Percentiles rank a stretch among this genome's conserved stretches.
Evolutionary conservation across 2,797 vertebrate species (phyloP).

Genomic region (Falco peregrinus): DNA sequence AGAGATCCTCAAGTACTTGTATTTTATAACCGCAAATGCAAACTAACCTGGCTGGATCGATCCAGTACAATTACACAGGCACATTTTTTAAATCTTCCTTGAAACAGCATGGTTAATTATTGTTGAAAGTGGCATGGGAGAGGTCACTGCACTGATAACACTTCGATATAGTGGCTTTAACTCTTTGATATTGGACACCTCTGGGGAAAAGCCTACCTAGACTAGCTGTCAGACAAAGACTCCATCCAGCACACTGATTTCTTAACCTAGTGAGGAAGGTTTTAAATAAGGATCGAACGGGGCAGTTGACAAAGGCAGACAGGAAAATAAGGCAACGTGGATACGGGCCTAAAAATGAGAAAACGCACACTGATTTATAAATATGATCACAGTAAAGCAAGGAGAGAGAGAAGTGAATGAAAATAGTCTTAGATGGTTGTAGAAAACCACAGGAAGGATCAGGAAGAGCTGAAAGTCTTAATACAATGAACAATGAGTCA

Average conservation of each 20-base stretch:
- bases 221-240: background rate
- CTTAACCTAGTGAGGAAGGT: background rate
- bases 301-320: background rate
- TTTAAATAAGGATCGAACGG: background rate
- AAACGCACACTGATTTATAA: background rate
- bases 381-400: background rate
- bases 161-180: background rate
- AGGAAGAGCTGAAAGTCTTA: background rate
- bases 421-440: background rate
- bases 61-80: background rate
- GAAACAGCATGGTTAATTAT: conserved; percentile 61
- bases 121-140: conserved; percentile 40
- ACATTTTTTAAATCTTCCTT: background rate
- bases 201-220: background rate
- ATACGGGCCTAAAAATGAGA: background rate
- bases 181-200: background rate
- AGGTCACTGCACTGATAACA: conserved; percentile 47
- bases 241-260: background rate
- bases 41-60: background rate
- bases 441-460: background rate
- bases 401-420: background rate
- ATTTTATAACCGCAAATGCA: background rate
- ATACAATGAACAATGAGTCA: background rate
- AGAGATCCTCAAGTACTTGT: background rate
- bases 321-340: background rate